Evolutionary conservation across 92 coral and sea anemone genomes (phyloP), one percentile per base, ranked within the genome.

Genomic region (Bergia puertoricense): DNA sequence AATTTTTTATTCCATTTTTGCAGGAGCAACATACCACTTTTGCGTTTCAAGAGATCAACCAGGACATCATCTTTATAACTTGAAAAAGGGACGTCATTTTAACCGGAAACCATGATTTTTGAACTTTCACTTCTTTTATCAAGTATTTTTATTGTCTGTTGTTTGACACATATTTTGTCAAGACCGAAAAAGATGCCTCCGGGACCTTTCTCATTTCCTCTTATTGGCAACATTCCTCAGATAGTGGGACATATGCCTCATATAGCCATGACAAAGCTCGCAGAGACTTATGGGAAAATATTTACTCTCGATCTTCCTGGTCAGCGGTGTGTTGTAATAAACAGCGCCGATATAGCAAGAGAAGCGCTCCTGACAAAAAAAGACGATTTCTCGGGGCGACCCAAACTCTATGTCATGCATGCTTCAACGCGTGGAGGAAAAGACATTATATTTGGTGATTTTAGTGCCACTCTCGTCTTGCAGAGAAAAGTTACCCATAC

Each of bases 381-480:
- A 67, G 95, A 90, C 43, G 95, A 92, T 40, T 92, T 88, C 74
- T 81, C 95, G 0, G 93, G 93, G 16, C 76, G 95, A 30, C 93
- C 93, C 3, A 65, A 80, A 8, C 84, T 79, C 41, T 92, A 89
- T 59, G 90, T 89, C 2, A 79, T 77, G 88, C 82, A 90, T 16
- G 86, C 86, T 74, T 57, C 91, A 4, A 83, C 89, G 0, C 89
- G 89, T 40, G 95, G 93, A 6, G 81, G 85, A 4, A 90, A 59
- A 66, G 93, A 90, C 81, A 92, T 92, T 66, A 89, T 88, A 2
- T 81, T 90, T 77, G 91, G 91, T 10, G 93, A 92, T 81, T 92
- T 90, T 56, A 81, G 89, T 23, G 88, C 89, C 4, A 71, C 88
- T 2, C 80, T 89, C 48, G 54, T 92, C 37, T 22, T 86, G 41